Evolutionary conservation across 2,888 invertebrate species (phyloP).

Genomic region (Timema cristinae): DNA sequence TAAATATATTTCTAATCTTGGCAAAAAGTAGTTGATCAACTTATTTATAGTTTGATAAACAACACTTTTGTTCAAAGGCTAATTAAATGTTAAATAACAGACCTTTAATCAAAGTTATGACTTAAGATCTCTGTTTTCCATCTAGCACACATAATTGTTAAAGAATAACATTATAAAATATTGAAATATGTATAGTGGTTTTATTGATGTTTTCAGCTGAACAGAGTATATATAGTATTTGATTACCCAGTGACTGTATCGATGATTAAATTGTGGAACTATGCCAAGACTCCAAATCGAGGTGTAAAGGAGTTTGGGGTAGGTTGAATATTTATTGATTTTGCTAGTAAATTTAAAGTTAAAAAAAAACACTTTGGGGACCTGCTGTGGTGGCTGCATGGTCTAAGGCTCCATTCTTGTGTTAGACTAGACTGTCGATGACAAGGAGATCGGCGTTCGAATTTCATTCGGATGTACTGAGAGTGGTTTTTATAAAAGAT

Average conservation of each 20-base stretch:
- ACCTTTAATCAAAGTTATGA: background rate
- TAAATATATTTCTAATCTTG: too few species aligned
- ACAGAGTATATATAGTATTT: conserved; percentile 74
- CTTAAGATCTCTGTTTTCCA: background rate
- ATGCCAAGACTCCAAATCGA: conserved; percentile 69
- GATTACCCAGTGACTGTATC: conserved; percentile 69
- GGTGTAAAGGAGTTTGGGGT: conserved; percentile 82
- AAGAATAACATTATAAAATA: background rate
- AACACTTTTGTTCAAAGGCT: too few species aligned
- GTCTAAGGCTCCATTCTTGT: too few species aligned
- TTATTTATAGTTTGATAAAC: too few species aligned
- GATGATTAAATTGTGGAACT: conserved; percentile 78
- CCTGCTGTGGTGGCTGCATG: background rate
- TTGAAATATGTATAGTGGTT: background rate
- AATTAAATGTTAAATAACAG: too few species aligned
- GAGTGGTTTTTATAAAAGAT: background rate
- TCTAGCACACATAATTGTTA: background rate
- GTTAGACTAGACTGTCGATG: too few species aligned
- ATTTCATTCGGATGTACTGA: too few species aligned
- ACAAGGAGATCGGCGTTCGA: too few species aligned
- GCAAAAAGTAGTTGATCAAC: too few species aligned
- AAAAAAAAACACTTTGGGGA: background rate
- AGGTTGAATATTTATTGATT: conserved; percentile 40
- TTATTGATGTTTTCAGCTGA: conserved; percentile 43
- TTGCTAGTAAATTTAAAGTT: background rate